Evolutionary conservation across 2,113 vertebrate genomes (phyloP), one percentile per base, ranked within the genome.

Genomic region (Protomyctophum bolini): DNA sequence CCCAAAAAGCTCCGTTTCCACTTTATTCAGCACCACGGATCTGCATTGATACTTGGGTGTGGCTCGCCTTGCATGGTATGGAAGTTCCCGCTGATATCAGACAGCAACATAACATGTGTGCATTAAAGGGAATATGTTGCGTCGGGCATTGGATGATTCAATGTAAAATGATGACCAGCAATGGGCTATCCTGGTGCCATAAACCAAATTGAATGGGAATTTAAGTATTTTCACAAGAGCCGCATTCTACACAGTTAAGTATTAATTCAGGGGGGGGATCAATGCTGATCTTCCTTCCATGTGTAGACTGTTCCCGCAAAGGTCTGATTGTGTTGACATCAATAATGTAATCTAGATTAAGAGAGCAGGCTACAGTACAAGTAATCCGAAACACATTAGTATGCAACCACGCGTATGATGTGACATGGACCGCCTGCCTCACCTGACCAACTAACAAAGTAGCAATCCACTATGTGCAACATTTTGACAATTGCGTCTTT

Each of bases 331-430:
- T 69, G 62, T 51, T 76, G 71, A 64, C 79, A 82, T 63, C 77
- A 58, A 48, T 47, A 51, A 62, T 60, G 71, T 67, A 78, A 91
- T 88, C 82, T 86, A 76, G 86, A 83, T 90, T 90, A 90, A 83
- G 74, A 51, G 85, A 89, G 85, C 84, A 86, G 77, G 65, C 73
- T 77, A 21, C 21, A 21, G 21, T 21, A 82, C 64, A 70, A 41
- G 79, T 82, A 88, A 91, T 88, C 80, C 81, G 59, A 79, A 29
- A 28, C 67, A 79, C 66, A 70, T 62, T 63, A 50, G 11, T 54
- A 46, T 67, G 21, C 60, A 76, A 63, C 50, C 50, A 21, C 11
- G 14, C 51, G 78, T 45, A 73, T 21, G 66, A 76, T 81, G 81
- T 79, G 74, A 71, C 83, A 77, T 46, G 65, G 72, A 76, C 58